Percentiles rank a stretch among this genome's conserved stretches.
Conservation (phyloP, 2,113 vertebrate genomes). For the Delphinus delphis region DNA sequence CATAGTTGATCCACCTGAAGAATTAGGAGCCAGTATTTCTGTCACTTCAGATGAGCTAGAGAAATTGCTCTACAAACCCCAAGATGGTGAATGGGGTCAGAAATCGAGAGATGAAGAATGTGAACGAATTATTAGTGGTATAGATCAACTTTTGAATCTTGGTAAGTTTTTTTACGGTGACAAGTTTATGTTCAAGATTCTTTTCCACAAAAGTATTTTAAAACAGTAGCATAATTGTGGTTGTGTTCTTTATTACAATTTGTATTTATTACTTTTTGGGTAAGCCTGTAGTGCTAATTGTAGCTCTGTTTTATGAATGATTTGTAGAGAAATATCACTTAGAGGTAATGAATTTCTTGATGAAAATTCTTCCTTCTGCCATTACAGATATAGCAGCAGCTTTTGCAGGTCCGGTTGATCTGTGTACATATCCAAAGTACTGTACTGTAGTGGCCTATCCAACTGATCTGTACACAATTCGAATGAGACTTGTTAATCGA, state of each 20-base stretch:
- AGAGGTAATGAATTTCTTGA: not conserved
- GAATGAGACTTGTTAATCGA: constrained; percentile 90
- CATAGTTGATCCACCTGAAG: constrained; percentile 90
- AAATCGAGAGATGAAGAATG: constrained; percentile 91
- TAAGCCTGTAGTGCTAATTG: not conserved
- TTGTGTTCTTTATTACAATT: not conserved
- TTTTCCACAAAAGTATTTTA: not conserved
- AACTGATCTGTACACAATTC: constrained; percentile 95
- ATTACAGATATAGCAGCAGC: constrained; percentile 92
- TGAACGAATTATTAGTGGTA: constrained; percentile 90
- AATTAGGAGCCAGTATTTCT: constrained; percentile 90
- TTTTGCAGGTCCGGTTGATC: constrained; percentile 95
- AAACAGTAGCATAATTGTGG: not conserved
- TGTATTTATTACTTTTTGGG: not conserved
- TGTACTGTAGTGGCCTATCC: constrained; percentile 95
- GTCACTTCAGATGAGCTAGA: constrained; percentile 93
- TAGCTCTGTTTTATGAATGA: not conserved
- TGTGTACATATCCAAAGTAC: constrained; percentile 94
- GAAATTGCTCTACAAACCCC: constrained; percentile 93
- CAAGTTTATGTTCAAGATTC: not conserved
- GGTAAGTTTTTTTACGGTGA: constrained; percentile 80
- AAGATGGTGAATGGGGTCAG: constrained; percentile 93
- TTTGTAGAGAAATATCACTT: not conserved
- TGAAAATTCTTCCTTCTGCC: not conserved
- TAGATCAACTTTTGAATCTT: constrained; percentile 92